These are phyloP conservation scores for Apistogramma diplotaenia DNA, from an alignment of 2,113 vertebrate species.

Conservation along the genomic window DNA sequence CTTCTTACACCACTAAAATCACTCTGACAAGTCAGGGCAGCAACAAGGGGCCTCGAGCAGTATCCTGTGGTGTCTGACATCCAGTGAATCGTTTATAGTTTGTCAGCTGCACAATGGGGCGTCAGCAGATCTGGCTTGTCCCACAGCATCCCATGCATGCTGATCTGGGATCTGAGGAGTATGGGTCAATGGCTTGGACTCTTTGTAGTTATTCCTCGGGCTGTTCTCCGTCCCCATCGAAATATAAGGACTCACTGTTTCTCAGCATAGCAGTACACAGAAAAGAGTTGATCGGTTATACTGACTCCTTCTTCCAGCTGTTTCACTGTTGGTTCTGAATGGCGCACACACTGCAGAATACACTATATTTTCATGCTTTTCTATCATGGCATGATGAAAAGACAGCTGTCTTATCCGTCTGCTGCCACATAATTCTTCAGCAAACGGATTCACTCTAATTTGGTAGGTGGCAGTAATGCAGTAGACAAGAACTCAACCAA, in stretches of 20 bases:
- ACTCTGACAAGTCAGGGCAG: no score
- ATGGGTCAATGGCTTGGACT: background rate
- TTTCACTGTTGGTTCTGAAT: background rate
- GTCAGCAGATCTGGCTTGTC: no score
- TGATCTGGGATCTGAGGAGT: background rate
- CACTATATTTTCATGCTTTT: background rate
- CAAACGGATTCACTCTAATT: background rate
- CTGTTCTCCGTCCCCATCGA: background rate
- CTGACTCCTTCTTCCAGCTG: no score
- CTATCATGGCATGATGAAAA: no score
- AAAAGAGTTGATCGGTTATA: background rate
- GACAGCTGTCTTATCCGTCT: no score
- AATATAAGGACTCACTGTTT: background rate
- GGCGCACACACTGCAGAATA: background rate
- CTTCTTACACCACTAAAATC: no score
- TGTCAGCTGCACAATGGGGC: no score
- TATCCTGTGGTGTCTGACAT: no score
- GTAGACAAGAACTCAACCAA: background rate
- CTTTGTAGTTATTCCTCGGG: background rate
- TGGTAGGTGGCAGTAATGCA: background rate
- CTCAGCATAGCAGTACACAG: background rate
- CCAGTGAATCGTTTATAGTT: no score
- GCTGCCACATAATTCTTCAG: background rate
- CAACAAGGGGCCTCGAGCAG: no score
- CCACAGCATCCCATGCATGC: no score